Conservation (phyloP, 2,888 invertebrate species). For the Andrena fulva region DNA sequence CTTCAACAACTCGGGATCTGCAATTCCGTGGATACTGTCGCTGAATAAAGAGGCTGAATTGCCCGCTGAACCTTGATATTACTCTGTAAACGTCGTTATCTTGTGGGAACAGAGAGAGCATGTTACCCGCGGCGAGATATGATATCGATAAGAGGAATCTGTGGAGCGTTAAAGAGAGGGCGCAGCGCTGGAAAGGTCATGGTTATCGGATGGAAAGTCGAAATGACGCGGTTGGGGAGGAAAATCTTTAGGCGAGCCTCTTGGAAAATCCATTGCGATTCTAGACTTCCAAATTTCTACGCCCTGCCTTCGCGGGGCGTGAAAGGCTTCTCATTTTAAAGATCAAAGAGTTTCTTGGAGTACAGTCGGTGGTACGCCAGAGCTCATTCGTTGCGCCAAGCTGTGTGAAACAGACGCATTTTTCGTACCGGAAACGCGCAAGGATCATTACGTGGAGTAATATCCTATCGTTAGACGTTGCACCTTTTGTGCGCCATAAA, state of each 20-base stretch:
- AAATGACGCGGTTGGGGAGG: background rate
- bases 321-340: too few species aligned
- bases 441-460: constrained; percentile 17
- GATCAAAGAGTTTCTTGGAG: too few species aligned
- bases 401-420: constrained; percentile 5
- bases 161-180: constrained; percentile 20
- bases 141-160: constrained; percentile 13
- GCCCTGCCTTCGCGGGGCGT: background rate
- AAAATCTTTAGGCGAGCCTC: background rate
- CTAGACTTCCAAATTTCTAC: background rate
- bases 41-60: background rate
- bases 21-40: constrained; percentile 1
- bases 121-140: constrained; percentile 17
- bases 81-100: constrained; percentile 43
- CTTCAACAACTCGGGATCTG: constrained; percentile 3
- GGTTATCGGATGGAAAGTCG: background rate
- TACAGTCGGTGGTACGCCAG: background rate
- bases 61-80: constrained; percentile 9
- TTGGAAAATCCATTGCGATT: background rate
- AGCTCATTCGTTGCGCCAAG: constrained; percentile 12
- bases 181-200: constrained; percentile 15
- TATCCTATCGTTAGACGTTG: background rate
- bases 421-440: constrained; percentile 2
- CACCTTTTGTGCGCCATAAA: background rate
- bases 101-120: constrained; percentile 11